Evolutionary conservation across 2,797 vertebrate genomes (phyloP), one percentile per base, ranked within the genome.

Genomic region (Smutsia gigantea): DNA sequence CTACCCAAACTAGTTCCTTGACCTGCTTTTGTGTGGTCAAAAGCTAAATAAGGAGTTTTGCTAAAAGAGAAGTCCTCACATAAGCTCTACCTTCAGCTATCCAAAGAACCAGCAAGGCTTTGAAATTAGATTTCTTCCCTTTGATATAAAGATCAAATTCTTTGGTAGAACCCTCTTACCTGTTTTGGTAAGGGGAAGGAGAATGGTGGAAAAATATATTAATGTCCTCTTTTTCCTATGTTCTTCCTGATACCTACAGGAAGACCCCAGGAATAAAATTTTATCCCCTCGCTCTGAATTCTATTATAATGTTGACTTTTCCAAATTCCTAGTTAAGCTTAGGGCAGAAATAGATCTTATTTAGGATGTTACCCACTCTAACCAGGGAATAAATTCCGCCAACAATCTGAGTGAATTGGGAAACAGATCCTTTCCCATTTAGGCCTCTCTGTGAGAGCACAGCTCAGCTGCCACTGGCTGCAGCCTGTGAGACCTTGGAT

Each of bases 221-320:
- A 59, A 66, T 94, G 90, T 59, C 74, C 17, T 78, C 7, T 63
- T 90, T 71, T 88, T 77, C 25, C n/a, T 23, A 7, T 27, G 3
- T 74, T 37, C 23, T 93, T 68, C 64, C 46, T 82, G 7, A 27
- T 64, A 31, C 53, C 46, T 79, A 72, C 55, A 88, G 77, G 61
- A 94, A 87, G 2, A 0, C 2, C 12, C 42, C 11, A 78, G 51
- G 18, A 59, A 77, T 78, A 86, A 68, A 29, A 72, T 59, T 4
- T 25, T 84, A 85, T 51, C 23, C 9, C 12, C 11, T 49, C 55
- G 46, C 25, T 84, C 49, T 25, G 37, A 88, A 19, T 91, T 88
- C 93, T 51, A 79, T 49, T 79, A 82, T 49, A 17, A 87, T 68
- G n/a, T 37, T 91, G 66, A 77, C 46, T 92, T 93, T 72, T 31